Conservation (phyloP, 2,888 invertebrate genomes). For the Coelopa pilipes region DNA sequence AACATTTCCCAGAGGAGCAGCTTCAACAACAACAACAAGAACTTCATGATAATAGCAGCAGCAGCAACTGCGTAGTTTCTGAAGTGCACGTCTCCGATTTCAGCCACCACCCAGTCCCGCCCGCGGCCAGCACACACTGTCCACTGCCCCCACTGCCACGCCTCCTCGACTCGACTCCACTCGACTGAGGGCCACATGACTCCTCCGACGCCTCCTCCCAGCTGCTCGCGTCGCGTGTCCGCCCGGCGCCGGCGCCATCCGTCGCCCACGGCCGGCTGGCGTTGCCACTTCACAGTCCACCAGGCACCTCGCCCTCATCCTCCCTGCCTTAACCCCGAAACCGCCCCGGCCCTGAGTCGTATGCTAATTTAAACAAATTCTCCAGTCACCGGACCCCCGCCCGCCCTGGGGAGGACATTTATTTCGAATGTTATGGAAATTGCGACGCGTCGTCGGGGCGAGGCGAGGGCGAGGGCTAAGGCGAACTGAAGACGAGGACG, state of each 20-base stretch:
- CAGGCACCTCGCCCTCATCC: neutral
- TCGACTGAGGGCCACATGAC: neutral
- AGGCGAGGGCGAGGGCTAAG: neutral
- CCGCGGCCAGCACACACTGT: no score
- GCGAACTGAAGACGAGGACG: neutral
- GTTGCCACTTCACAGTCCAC: conserved; percentile 5
- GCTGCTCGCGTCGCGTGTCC: neutral
- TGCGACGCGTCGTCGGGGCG: conserved; percentile 18
- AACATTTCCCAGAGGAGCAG: neutral
- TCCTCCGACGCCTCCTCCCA: neutral
- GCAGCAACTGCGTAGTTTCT: conserved; percentile 11
- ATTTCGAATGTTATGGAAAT: conserved; percentile 32
- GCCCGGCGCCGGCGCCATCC: conserved; percentile 7
- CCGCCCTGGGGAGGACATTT: conserved; percentile 15
- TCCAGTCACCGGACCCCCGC: neutral
- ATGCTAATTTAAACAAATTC: conserved; percentile 39
- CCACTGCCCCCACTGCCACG: no score
- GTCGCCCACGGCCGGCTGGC: neutral
- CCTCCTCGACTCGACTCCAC: neutral
- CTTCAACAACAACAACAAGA: neutral
- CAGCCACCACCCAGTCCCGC: neutral
- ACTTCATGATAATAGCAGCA: neutral
- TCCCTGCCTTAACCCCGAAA: neutral
- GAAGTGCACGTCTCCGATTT: conserved; percentile 29
- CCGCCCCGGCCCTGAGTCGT: neutral